Evolutionary conservation across 2,113 vertebrate genomes (phyloP).

Genomic region (Indri indri): DNA sequence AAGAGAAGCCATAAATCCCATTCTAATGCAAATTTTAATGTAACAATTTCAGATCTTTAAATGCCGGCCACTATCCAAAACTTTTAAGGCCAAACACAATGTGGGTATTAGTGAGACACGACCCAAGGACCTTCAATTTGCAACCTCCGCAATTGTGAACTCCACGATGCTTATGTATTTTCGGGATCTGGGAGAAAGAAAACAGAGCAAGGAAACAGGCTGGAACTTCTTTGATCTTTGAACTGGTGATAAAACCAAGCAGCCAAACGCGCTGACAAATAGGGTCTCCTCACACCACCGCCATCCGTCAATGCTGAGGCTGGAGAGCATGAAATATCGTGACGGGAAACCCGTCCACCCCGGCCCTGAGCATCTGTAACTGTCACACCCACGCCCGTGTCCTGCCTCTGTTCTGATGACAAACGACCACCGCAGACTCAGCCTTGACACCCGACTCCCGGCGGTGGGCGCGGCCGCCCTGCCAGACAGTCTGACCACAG

Average conservation of each 20-base stretch:
- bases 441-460: not conserved
- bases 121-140: not conserved
- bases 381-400: slow-evolving; percentile 10
- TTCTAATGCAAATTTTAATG: not conserved
- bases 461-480: not conserved
- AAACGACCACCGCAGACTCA: not conserved
- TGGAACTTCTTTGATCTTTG: slow-evolving; percentile 48
- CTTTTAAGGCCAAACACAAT: not conserved
- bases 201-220: not conserved
- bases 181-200: not conserved
- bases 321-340: not conserved
- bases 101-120: fast-evolving
- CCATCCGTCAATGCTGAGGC: not conserved
- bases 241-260: slow-evolving; percentile 46
- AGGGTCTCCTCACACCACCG: not conserved
- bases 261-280: slow-evolving; percentile 22
- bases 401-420: not conserved
- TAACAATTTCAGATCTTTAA: not conserved
- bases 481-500: not conserved
- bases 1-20: not conserved
- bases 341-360: slow-evolving; percentile 51
- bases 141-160: not conserved
- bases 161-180: not conserved
- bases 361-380: slow-evolving; percentile 54
- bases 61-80: not conserved